Base-by-base conservation (phyloP, 2,797 vertebrate genomes). In the Neomorphus geoffroyi region DNA sequence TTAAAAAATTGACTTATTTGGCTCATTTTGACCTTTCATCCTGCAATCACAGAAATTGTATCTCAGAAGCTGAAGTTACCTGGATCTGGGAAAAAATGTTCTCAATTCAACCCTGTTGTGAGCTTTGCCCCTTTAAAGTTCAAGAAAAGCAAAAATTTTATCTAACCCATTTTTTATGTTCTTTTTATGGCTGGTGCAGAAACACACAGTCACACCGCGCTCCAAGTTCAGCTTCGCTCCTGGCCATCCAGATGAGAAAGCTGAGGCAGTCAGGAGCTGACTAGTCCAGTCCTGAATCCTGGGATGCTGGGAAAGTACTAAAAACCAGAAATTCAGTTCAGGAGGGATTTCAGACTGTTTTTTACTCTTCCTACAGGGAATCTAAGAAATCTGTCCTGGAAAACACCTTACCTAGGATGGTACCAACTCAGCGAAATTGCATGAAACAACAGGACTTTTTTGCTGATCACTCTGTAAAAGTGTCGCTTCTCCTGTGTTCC, bases 381-480 rank as follows among this genome's bases (percentile, higher is more conserved):
- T 60, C 30, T 65, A 72, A 72, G 54, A 86, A 94, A 94, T 64
- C 74, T 75, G 64, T 70, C 41, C 73, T 53, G 67, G 54, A 73
- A 94, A 92, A 19, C 32, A 84, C 60, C 60, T 89, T 60, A 35
- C 19, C 39, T 11, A 62, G 69, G 45, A 84, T 90, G 90, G 50
- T 33, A 86, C 60, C 45, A 65, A 60, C 72, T 96, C 95, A 96
- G 96, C 96, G 96, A 83, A 96, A 96, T 22, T 94, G 61, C 48
- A 53, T 9, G 57, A 94, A 70, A 86, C 54, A 32, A 23, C 12
- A 30, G 58, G 97, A 97, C 96, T 96, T 96, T 97, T 96, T 45
- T 94, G 96, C 96, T 97, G 96, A 97, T 94, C 65, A 23, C 24
- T 73, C 71, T 56, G 71, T 65, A 82, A 91, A 92, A 95, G 61